Conservation (phyloP, 2,888 invertebrate genomes). For the Idaea straminata region DNA sequence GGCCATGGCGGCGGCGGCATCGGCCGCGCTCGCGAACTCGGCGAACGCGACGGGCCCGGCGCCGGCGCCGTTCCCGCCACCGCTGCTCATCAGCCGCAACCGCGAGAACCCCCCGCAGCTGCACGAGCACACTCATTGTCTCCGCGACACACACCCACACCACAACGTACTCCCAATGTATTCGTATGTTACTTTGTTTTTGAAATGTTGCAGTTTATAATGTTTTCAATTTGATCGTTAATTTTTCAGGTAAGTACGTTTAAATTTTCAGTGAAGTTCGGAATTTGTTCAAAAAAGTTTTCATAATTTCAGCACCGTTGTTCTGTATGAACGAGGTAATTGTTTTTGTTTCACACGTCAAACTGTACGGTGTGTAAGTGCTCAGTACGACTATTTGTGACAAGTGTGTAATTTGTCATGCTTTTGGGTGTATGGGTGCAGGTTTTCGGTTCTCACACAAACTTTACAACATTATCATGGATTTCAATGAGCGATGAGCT, state of each 20-base stretch:
- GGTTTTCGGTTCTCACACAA: conserved; percentile 62
- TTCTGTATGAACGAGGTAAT: neutral
- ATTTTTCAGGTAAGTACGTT: too few relatives aligned
- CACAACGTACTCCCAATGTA: too few relatives aligned
- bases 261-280: too few relatives aligned
- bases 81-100: conserved; percentile 93
- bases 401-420: conserved; percentile 64
- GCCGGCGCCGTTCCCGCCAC: conserved; percentile 84
- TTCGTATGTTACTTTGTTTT: too few relatives aligned
- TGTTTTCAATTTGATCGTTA: too few relatives aligned
- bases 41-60: conserved; percentile 95
- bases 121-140: conserved; percentile 80
- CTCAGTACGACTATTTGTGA: conserved; percentile 46
- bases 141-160: conserved; percentile 49
- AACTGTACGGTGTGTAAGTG: conserved; percentile 47
- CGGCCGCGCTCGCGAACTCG: conserved; percentile 96
- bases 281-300: too few relatives aligned
- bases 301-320: neutral
- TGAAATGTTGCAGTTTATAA: too few relatives aligned
- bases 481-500: conserved; percentile 16
- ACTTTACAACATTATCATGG: conserved; percentile 32
- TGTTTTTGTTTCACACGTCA: neutral
- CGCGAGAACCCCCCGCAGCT: conserved; percentile 99
- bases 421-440: conserved; percentile 76
- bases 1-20: conserved; percentile 95